Evolutionary conservation across 2,797 vertebrate genomes (phyloP).

Genomic region (Channallabes apus): DNA sequence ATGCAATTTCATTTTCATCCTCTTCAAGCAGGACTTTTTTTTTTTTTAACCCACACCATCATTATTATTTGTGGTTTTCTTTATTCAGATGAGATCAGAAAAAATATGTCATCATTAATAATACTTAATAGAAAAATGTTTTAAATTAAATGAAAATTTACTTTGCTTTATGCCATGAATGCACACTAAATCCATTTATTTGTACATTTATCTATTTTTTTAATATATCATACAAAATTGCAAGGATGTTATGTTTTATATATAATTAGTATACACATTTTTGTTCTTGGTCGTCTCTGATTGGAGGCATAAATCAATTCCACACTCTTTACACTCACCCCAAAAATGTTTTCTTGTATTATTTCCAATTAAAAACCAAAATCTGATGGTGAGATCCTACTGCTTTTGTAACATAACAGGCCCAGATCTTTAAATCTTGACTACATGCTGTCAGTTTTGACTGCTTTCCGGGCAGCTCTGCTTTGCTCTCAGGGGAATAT

Average conservation of each 20-base stretch:
- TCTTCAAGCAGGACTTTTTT: conserved; percentile 18
- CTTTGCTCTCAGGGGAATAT: conserved; percentile 69
- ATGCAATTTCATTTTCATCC: conserved; percentile 53
- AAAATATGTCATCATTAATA: background rate
- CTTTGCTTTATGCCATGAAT: background rate
- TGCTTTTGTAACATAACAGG: conserved; percentile 77
- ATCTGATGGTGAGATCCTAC: conserved; percentile 69
- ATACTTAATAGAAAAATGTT: background rate
- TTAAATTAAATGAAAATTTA: no score
- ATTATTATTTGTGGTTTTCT: background rate
- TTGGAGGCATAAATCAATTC: background rate
- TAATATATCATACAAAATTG: background rate
- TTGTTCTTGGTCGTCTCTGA: background rate
- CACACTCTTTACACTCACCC: background rate
- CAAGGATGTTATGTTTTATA: background rate
- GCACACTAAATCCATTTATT: background rate
- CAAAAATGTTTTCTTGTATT: background rate
- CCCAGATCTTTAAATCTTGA: conserved; percentile 73
- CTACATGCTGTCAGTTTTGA: conserved; percentile 82
- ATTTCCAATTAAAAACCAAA: background rate
- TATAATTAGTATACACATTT: background rate
- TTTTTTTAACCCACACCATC: background rate
- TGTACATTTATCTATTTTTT: background rate
- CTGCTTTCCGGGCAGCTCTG: conserved; percentile 77
- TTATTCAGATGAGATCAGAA: background rate